These are phyloP conservation scores for Caenorhabditis doughertyi DNA, from an alignment of 2,888 invertebrate genomes.

Conservation along the genomic window DNA sequence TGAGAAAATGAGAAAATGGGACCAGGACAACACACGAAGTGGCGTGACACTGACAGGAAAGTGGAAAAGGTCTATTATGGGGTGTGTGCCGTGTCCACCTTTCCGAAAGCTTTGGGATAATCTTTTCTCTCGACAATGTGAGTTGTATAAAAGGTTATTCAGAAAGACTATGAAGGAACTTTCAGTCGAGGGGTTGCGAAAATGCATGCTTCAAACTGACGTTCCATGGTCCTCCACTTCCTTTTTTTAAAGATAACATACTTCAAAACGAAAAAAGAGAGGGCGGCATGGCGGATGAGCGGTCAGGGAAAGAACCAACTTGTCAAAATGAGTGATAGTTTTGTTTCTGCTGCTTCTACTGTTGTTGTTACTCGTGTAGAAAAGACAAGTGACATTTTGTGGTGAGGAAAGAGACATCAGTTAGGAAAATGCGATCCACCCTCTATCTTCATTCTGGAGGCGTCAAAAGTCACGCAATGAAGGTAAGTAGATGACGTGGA, in stretches of 20 bases:
- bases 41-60: slow-evolving; percentile 39
- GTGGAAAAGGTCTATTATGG: slow-evolving; percentile 33
- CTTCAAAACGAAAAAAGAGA: slow-evolving; percentile 2
- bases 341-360: slow-evolving; percentile 20
- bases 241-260: slow-evolving; percentile 2
- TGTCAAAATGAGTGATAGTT: slow-evolving; percentile 51
- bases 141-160: not conserved
- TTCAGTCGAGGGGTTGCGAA: not conserved
- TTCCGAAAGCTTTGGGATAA: slow-evolving; percentile 7
- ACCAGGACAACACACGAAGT: slow-evolving; percentile 25
- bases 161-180: not conserved
- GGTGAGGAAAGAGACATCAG: not conserved
- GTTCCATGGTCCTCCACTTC: not conserved
- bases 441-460: not conserved
- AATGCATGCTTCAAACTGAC: not conserved
- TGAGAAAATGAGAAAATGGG: slow-evolving; percentile 37
- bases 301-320: slow-evolving; percentile 22
- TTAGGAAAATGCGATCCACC: not conserved
- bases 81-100: slow-evolving; percentile 17
- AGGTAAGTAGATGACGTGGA: slow-evolving; percentile 32
- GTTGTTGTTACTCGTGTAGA: slow-evolving; percentile 25
- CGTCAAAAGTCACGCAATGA: slow-evolving; percentile 40
- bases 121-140: not conserved
- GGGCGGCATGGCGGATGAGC: slow-evolving; percentile 2
- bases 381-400: slow-evolving; percentile 24